phyloP scores from a whole-genome alignment of 2,888 invertebrate genomes.

The Tineola bisselliella region DNA sequence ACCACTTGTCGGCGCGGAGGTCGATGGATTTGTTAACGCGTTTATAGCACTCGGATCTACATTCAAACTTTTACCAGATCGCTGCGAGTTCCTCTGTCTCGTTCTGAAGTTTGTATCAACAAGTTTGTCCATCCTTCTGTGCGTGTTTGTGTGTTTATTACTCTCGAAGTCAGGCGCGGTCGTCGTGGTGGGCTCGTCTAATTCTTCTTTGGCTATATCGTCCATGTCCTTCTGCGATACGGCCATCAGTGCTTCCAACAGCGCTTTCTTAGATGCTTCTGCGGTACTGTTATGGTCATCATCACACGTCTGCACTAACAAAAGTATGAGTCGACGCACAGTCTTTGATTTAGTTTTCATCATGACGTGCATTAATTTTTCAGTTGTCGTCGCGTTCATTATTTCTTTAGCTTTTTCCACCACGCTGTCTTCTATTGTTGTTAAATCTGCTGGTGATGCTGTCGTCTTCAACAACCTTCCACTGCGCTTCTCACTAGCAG shows the following conservation, averaged over 20 bases:
- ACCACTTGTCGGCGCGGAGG: conserved; percentile 33
- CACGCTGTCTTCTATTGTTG: conserved; percentile 73
- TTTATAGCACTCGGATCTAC: conserved; percentile 49
- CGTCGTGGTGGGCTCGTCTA: conserved; percentile 26
- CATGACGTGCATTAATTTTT: conserved; percentile 82
- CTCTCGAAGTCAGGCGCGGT: conserved; percentile 30
- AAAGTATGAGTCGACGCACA: conserved; percentile 75
- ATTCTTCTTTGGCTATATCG: conserved; percentile 51
- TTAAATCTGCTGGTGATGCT: conserved; percentile 66
- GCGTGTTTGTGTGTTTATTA: conserved; percentile 29
- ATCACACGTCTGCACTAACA: conserved; percentile 82
- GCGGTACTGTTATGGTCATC: conserved; percentile 76
- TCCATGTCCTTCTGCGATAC: conserved; percentile 69
- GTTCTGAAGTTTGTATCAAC: conserved; percentile 27
- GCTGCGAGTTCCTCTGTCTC: conserved; percentile 28
- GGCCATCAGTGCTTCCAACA: conserved; percentile 75
- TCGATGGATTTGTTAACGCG: conserved; percentile 43
- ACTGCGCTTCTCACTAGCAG: conserved; percentile 28
- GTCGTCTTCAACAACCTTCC: conserved; percentile 47
- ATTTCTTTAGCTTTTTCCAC: conserved; percentile 78
- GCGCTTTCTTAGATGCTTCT: conserved; percentile 74
- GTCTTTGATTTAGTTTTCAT: conserved; percentile 82
- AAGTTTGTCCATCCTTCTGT: conserved; percentile 32
- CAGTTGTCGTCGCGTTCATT: conserved; percentile 78
- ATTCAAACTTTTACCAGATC: conserved; percentile 42